Base-by-base conservation (phyloP, 2,888 invertebrate species). In the Melipona bicolor region DNA sequence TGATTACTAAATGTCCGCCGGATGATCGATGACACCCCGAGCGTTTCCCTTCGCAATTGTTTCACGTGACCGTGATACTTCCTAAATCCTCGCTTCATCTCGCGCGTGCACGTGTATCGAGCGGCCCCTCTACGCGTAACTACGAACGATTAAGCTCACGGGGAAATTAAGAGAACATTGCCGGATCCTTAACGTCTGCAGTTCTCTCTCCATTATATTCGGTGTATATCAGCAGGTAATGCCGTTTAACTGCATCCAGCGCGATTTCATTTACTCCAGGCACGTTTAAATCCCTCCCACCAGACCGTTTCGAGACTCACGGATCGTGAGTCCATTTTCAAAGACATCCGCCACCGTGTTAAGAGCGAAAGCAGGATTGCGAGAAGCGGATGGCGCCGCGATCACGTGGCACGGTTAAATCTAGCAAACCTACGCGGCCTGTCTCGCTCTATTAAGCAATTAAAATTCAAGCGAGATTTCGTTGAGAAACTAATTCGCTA, bases 231-330 rank as follows among this genome's bases (percentile, higher is more conserved):
- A 85, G 69, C 4, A 49, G 72, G 69, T 80, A 83, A 83, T 80
- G 71, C 78, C 85, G 65, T 80, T 86, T 83, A 83, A 80, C 82
- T 79, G 71, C 85, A 67, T 77, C 75, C 80, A 79, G 56, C 65
- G 65, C 83, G 86, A 79, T 85, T 83, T 83, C 86, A 87, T 87
- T 87, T 85, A 83, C 81, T 73, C 65, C 85, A 15, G 49, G 73
- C 81, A 69, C 85, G 69, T 85, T 79, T 79, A 81, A 73, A 81
- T 76, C 79, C 79, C 85, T 65, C 61, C 9, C 77, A 54, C 54
- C 52, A 72, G 72, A 17, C 54, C 68, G 67, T 80, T 80, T 36
- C 74, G 21, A 71, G 75, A n/a, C 61, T 64, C 84, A 79, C 84
- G 69, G 76, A 74, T 77, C 84, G 84, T 67, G 77, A 69, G 84